phyloP scores from a whole-genome alignment of 2,888 invertebrate genomes.

The Perdita meconis region DNA sequence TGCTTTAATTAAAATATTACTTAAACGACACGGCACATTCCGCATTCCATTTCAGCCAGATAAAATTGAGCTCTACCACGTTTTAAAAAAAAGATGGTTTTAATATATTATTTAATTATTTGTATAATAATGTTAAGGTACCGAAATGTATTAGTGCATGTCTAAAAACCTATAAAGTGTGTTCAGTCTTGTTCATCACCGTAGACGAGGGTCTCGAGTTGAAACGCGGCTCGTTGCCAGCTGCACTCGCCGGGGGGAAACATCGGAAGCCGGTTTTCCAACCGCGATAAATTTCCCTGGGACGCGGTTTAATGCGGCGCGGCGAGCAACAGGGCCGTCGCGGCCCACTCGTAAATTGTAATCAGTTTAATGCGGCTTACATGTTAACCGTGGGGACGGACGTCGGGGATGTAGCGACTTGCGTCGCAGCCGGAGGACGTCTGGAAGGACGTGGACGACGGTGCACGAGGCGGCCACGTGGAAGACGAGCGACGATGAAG shows the following conservation, averaged over 20 bases:
- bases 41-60: too few relatives aligned
- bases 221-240: not conserved
- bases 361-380: slow-evolving; percentile 79
- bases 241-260: slow-evolving; percentile 2
- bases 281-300: slow-evolving; percentile 48
- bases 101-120: too few relatives aligned
- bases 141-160: too few relatives aligned
- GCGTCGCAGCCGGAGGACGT: slow-evolving; percentile 16
- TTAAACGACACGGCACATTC: too few relatives aligned
- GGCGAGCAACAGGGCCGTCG: slow-evolving; percentile 67
- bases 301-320: slow-evolving; percentile 57
- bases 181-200: too few relatives aligned
- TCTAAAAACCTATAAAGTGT: too few relatives aligned
- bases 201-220: too few relatives aligned
- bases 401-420: slow-evolving; percentile 63
- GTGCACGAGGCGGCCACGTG: not conserved
- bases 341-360: slow-evolving; percentile 75
- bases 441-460: slow-evolving; percentile 24
- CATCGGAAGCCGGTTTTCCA: slow-evolving; percentile 13
- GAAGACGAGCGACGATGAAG: slow-evolving; percentile 15
- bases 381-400: slow-evolving; percentile 65
- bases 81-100: too few relatives aligned
- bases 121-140: too few relatives aligned
- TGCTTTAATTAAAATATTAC: too few relatives aligned
- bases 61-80: too few relatives aligned